phyloP scores from a whole-genome alignment of 2,888 invertebrate species.

The Schizotus pectinicornis region DNA sequence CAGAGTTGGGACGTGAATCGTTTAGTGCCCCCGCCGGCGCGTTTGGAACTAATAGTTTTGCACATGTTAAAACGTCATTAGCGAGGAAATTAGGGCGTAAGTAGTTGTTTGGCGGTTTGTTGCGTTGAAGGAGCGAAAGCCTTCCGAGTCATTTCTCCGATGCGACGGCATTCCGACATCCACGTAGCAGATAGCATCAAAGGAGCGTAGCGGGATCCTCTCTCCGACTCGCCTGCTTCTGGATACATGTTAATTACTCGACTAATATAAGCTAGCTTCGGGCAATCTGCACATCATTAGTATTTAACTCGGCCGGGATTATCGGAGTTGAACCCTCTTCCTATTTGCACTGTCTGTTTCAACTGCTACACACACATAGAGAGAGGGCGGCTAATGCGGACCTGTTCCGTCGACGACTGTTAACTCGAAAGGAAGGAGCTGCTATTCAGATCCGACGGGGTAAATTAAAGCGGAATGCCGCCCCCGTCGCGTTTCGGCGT shows the following conservation, averaged over 20 bases:
- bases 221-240: constrained; percentile 32
- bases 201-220: constrained; percentile 23
- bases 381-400: constrained; percentile 10
- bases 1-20: too few species aligned
- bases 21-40: too few species aligned
- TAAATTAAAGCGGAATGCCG: constrained; percentile 10
- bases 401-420: constrained; percentile 8
- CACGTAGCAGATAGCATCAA: constrained; percentile 27
- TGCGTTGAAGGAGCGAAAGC: constrained; percentile 10
- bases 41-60: constrained; percentile 10
- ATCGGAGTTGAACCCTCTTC: constrained; percentile 33
- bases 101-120: constrained; percentile 24
- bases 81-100: constrained; percentile 22
- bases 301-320: constrained; percentile 47
- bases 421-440: constrained; percentile 7
- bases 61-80: constrained; percentile 16
- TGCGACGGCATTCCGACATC: constrained; percentile 11
- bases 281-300: constrained; percentile 52
- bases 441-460: constrained; percentile 1
- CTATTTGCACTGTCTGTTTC: constrained; percentile 21
- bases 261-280: constrained; percentile 48
- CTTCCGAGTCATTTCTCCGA: constrained; percentile 22
- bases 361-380: constrained; percentile 6
- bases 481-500: neutral
- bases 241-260: constrained; percentile 49